These are phyloP conservation scores for Cynocephalus volans DNA, from an alignment of 2,113 vertebrate species.

Conservation along the genomic window DNA sequence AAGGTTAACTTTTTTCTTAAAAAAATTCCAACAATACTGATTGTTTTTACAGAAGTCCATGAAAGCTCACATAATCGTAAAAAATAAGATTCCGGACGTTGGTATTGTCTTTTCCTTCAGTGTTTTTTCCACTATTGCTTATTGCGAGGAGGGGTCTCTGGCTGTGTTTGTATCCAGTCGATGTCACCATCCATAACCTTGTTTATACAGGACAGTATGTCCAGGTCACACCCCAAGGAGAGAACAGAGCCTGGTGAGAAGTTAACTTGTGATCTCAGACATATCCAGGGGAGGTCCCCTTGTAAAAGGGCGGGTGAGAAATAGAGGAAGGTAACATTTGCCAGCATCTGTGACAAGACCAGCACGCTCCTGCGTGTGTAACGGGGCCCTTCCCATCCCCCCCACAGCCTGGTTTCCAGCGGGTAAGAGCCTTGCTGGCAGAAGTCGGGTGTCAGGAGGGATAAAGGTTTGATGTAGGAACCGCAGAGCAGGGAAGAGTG, in stretches of 20 bases:
- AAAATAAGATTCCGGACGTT: fast-evolving
- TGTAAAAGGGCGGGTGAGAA: not conserved
- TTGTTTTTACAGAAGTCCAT: not conserved
- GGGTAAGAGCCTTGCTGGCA: too few relatives aligned
- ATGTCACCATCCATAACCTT: fast-evolving
- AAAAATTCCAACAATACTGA: not conserved
- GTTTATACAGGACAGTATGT: fast-evolving
- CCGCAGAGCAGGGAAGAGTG: not conserved
- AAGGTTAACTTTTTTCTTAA: too few relatives aligned
- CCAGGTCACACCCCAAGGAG: not conserved
- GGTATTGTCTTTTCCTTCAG: fast-evolving
- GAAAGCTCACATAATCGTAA: not conserved
- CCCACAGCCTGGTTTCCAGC: too few relatives aligned
- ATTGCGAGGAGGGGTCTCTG: too few relatives aligned
- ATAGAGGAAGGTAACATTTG: fast-evolving
- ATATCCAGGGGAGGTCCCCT: fast-evolving
- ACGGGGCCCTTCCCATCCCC: too few relatives aligned
- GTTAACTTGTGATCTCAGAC: fast-evolving
- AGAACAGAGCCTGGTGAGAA: too few relatives aligned
- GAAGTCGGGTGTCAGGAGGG: too few relatives aligned
- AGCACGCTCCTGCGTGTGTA: too few relatives aligned
- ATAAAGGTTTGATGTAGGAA: too few relatives aligned
- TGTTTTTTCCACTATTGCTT: not conserved
- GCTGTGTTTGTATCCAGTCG: not conserved
- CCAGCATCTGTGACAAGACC: too few relatives aligned